phyloP scores from a whole-genome alignment of 2,113 vertebrate genomes.

The Cervus canadensis region DNA sequence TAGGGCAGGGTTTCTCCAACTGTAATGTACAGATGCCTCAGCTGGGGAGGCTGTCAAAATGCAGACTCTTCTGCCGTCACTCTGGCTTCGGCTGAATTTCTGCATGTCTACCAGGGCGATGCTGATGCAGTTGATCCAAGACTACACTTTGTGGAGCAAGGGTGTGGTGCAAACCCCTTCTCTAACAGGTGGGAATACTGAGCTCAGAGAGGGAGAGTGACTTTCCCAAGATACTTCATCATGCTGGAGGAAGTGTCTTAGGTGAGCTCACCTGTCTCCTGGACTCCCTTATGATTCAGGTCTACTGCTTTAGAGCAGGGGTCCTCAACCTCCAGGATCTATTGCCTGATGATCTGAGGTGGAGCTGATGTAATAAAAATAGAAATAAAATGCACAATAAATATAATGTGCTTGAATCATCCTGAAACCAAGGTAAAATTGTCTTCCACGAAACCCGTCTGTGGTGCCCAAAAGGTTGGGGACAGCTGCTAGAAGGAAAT shows the following conservation, averaged over 20 bases:
- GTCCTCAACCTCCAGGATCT: neutral
- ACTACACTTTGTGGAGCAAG: neutral
- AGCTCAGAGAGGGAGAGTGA: neutral
- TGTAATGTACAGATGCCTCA: neutral
- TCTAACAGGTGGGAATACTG: neutral
- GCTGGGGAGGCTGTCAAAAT: neutral
- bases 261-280: neutral
- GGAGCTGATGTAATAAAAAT: neutral
- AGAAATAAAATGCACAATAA: neutral
- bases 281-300: neutral
- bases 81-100: neutral
- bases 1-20: neutral
- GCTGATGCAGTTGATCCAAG: neutral
- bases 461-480: neutral
- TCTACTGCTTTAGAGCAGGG: neutral
- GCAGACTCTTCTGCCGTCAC: neutral
- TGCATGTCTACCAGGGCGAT: neutral
- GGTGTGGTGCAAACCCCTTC: rapidly evolving
- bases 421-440: neutral
- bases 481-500: neutral
- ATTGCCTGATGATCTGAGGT: neutral
- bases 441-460: neutral
- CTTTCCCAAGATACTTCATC: neutral
- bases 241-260: neutral
- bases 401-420: neutral